Percentiles rank a stretch among this genome's conserved stretches.
Evolutionary conservation across 2,113 vertebrate species (phyloP).

Genomic region (Circaetus gallicus): DNA sequence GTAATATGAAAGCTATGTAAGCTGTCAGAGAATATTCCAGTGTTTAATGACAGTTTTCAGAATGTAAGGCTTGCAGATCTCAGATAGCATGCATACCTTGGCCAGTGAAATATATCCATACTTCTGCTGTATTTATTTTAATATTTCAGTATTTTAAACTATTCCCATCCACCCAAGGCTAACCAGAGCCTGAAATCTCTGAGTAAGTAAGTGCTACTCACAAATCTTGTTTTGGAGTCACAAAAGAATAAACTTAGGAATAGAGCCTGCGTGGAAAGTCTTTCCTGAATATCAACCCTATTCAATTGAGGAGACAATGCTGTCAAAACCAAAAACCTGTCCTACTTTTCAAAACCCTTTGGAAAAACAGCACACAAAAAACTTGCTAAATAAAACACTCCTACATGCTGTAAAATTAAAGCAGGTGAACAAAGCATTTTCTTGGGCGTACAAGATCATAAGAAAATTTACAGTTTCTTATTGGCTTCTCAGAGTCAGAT

Average conservation of each 20-base stretch:
- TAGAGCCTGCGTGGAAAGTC: background rate
- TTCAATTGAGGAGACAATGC: background rate
- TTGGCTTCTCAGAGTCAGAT: background rate
- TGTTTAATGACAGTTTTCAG: constrained; percentile 53
- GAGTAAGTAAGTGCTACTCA: background rate
- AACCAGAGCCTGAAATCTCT: background rate
- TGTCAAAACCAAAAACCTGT: background rate
- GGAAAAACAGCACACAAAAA: background rate
- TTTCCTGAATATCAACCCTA: background rate
- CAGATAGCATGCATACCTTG: background rate
- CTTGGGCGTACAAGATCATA: background rate
- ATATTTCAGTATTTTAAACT: constrained; percentile 46
- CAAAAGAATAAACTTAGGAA: background rate
- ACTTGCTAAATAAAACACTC: background rate
- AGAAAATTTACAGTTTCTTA: background rate
- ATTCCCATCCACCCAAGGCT: background rate
- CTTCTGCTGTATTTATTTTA: background rate
- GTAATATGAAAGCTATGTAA: constrained; percentile 33
- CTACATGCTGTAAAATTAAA: background rate
- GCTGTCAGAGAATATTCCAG: constrained; percentile 34
- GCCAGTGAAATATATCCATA: background rate
- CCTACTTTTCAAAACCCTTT: background rate
- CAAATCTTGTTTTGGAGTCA: background rate
- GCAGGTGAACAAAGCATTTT: background rate
- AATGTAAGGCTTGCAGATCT: constrained; percentile 22